Percentiles rank a stretch among this genome's conserved stretches.
These are phyloP conservation scores for Microctonus brassicae DNA, from an alignment of 2,888 invertebrate genomes.

Conservation along the genomic window DNA sequence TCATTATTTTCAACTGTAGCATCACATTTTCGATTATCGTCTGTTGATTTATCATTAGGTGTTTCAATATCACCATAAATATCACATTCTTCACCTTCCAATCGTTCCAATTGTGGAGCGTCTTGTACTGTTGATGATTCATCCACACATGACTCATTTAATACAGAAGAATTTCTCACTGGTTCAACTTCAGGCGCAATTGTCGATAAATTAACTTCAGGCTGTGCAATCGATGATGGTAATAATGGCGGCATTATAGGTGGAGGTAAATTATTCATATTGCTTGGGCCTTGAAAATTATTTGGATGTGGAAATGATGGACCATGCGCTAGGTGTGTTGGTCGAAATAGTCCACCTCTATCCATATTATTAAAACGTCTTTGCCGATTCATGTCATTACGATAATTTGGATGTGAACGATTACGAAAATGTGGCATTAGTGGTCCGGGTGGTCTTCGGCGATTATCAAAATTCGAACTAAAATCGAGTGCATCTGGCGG, in stretches of 20 bases:
- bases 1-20: constrained; percentile 55
- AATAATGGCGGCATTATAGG: constrained; percentile 42
- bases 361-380: constrained; percentile 44
- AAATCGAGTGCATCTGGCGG: constrained; percentile 52
- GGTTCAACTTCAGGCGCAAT: not conserved
- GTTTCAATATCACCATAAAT: constrained; percentile 77
- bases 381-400: constrained; percentile 48
- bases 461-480: constrained; percentile 59
- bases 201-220: not conserved
- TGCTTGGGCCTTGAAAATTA: constrained; percentile 40
- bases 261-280: not conserved
- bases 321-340: not conserved
- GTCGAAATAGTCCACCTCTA: constrained; percentile 45
- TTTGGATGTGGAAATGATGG: constrained; percentile 37
- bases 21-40: constrained; percentile 57
- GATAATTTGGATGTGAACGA: constrained; percentile 62
- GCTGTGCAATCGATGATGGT: constrained; percentile 34
- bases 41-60: constrained; percentile 48
- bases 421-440: constrained; percentile 58
- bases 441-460: constrained; percentile 54
- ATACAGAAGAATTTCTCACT: not conserved
- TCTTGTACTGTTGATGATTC: not conserved
- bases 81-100: constrained; percentile 72
- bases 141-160: not conserved
- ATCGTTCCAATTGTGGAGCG: constrained; percentile 31